Evolutionary conservation across 2,888 invertebrate genomes (phyloP).

Genomic region (Resseliella maxima): DNA sequence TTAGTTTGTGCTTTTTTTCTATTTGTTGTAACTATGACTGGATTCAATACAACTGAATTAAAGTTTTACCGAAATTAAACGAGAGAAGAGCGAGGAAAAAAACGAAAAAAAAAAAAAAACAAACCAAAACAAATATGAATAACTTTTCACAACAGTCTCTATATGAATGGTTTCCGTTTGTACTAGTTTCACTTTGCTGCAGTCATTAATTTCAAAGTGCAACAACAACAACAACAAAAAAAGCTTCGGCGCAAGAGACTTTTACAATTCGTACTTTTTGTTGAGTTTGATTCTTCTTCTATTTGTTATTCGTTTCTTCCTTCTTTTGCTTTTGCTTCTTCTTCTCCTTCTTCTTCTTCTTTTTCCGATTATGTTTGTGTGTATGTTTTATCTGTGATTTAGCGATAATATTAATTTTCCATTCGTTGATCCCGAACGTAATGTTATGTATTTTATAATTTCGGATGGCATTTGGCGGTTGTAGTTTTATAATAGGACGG

Average conservation of each 20-base stretch:
- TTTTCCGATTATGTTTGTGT: too few species aligned
- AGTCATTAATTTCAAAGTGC: constrained; percentile 43
- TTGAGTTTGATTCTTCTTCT: neutral
- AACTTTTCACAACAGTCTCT: constrained; percentile 51
- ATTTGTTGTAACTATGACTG: too few species aligned
- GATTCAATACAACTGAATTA: neutral
- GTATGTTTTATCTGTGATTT: constrained; percentile 33
- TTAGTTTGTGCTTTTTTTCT: neutral
- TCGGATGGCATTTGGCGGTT: constrained; percentile 53
- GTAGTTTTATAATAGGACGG: constrained; percentile 37
- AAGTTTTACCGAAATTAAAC: neutral
- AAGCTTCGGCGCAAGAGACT: neutral
- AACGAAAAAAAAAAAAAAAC: neutral
- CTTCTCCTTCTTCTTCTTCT: too few species aligned
- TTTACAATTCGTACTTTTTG: neutral
- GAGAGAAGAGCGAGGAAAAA: neutral
- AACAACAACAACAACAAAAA: constrained; percentile 16
- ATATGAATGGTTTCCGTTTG: constrained; percentile 54
- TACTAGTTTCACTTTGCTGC: constrained; percentile 55
- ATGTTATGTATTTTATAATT: neutral
- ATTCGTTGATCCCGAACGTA: constrained; percentile 48
- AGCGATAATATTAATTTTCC: constrained; percentile 20
- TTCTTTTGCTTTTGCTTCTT: too few species aligned
- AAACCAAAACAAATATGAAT: neutral
- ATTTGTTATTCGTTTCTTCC: neutral